Evolutionary conservation across 2,113 vertebrate species (phyloP).

Genomic region (Calypte anna): DNA sequence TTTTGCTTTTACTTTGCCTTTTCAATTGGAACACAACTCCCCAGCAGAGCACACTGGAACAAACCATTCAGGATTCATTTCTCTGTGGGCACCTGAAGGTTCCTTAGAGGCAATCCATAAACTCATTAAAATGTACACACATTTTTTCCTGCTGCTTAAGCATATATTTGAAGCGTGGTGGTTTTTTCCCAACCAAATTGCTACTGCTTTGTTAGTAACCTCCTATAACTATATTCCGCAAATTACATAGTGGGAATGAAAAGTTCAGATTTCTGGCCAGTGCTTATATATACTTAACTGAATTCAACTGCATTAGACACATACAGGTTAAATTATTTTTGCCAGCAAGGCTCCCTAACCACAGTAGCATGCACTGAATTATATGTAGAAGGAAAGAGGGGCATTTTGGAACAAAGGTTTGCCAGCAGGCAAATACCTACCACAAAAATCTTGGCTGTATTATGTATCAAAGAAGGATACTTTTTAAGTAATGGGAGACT

Average conservation of each 20-base stretch:
- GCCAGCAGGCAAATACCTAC: background rate
- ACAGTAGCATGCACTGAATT: background rate
- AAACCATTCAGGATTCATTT: conserved; percentile 38
- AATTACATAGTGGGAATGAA: background rate
- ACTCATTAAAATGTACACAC: conserved; percentile 19
- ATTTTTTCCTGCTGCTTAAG: conserved; percentile 14
- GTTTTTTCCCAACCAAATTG: conserved; percentile 33
- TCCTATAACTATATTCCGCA: background rate
- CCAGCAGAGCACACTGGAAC: conserved; percentile 2
- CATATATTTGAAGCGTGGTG: background rate
- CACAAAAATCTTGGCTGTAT: background rate
- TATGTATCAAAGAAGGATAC: background rate
- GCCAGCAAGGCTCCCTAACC: background rate
- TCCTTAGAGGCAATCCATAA: conserved; percentile 31
- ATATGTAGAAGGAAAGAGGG: background rate
- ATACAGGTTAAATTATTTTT: background rate
- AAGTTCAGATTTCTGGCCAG: background rate
- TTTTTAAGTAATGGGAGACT: background rate
- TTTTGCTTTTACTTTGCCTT: conserved; percentile 11
- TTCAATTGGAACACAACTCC: conserved; percentile 17
- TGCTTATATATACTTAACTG: background rate
- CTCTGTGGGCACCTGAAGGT: conserved; percentile 9
- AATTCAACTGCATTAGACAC: background rate
- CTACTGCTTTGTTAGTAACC: conserved; percentile 1
- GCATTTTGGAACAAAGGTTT: background rate